Evolutionary conservation across 2,888 invertebrate species (phyloP).

Genomic region (Electrophaes corylata): DNA sequence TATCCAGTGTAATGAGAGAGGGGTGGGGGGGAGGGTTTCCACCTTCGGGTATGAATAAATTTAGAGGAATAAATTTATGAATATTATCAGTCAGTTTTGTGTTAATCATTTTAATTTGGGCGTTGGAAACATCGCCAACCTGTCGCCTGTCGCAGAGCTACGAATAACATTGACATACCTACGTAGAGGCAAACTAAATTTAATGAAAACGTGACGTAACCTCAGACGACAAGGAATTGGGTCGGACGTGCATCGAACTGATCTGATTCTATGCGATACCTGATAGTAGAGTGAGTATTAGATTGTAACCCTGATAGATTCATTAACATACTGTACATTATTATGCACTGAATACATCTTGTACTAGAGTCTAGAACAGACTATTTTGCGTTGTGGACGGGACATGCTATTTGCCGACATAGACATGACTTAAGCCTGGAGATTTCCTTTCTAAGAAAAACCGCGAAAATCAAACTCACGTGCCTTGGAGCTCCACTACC

Average conservation of each 20-base stretch:
- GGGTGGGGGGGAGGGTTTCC: too few species aligned
- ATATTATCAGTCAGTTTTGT: too few species aligned
- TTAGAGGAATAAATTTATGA: too few species aligned
- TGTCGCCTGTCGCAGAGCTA: not conserved
- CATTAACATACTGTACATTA: not conserved
- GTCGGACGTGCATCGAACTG: slow-evolving; percentile 48
- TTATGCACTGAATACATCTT: not conserved
- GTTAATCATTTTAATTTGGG: not conserved
- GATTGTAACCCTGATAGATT: slow-evolving; percentile 2
- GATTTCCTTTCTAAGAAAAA: too few species aligned
- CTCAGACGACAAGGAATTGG: slow-evolving; percentile 48
- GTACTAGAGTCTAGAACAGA: not conserved
- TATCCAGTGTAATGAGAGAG: not conserved
- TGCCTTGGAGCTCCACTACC: too few species aligned
- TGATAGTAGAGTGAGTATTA: not conserved
- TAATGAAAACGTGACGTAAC: slow-evolving; percentile 51
- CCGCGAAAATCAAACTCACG: too few species aligned
- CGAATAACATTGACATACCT: not conserved
- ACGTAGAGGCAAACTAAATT: slow-evolving; percentile 29
- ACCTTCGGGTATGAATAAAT: too few species aligned
- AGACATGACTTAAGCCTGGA: too few species aligned
- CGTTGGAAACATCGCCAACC: not conserved
- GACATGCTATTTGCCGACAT: not conserved
- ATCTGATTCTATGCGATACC: slow-evolving; percentile 19
- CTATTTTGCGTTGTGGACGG: not conserved